Evolutionary conservation across 2,113 vertebrate genomes (phyloP).

Genomic region (Scartelaos histophorus): DNA sequence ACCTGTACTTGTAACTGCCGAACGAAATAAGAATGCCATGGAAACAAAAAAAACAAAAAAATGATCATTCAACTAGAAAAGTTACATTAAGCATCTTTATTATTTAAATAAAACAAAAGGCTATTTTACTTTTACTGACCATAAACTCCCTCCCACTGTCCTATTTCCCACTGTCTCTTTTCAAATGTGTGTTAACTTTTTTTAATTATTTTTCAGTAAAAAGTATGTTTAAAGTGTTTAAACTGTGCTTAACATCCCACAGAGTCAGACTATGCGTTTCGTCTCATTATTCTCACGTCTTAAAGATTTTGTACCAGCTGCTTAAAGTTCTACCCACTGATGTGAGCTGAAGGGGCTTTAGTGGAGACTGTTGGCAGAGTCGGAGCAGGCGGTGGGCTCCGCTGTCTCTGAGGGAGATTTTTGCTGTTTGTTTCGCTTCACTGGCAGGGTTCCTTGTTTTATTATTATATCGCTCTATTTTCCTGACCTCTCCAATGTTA

Average conservation of each 20-base stretch:
- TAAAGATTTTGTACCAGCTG: conserved; percentile 30
- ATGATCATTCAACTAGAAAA: too few species aligned
- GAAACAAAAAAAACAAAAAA: too few species aligned
- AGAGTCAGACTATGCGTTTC: conserved; percentile 15
- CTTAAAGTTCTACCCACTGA: conserved; percentile 41
- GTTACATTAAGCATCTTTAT: too few species aligned
- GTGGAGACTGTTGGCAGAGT: conserved; percentile 33
- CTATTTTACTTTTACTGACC: too few species aligned
- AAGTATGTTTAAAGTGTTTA: neutral
- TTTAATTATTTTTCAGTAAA: neutral
- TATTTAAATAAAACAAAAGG: too few species aligned
- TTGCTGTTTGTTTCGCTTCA: conserved; percentile 24
- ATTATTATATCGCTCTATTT: conserved; percentile 18
- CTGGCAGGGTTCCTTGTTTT: conserved; percentile 11
- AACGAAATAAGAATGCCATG: too few species aligned
- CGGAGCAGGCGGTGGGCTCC: neutral
- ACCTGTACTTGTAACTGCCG: too few species aligned
- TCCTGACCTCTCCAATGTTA: neutral
- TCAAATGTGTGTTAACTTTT: neutral
- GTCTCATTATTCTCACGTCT: conserved; percentile 31
- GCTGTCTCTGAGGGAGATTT: conserved; percentile 27
- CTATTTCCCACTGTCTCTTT: too few species aligned
- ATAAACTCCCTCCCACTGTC: too few species aligned
- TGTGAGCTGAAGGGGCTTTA: conserved; percentile 32
- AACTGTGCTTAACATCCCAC: neutral